Percentiles rank a stretch among this genome's conserved stretches.
These are phyloP conservation scores for Drosophila greeni DNA, from an alignment of 2,888 invertebrate genomes.

Conservation along the genomic window DNA sequence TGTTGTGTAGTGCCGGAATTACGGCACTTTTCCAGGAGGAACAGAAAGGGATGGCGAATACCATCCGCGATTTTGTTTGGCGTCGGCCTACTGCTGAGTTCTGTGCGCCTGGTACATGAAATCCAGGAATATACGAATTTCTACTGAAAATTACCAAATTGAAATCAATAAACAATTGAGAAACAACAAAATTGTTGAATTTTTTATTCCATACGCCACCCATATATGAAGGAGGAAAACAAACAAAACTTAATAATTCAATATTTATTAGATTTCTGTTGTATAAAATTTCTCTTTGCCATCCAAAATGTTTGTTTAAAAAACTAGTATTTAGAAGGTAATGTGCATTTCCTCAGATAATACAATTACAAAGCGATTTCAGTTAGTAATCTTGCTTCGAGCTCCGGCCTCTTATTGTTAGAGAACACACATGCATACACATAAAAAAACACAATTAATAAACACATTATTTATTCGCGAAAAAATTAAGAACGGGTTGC, in stretches of 20 bases:
- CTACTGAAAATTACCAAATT: no score
- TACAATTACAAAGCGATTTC: slow-evolving; percentile 57
- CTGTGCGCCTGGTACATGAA: no score
- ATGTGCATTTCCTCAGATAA: slow-evolving; percentile 69
- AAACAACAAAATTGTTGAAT: no score
- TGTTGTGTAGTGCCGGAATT: no score
- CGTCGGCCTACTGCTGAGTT: no score
- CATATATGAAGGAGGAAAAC: neutral
- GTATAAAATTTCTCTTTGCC: slow-evolving; percentile 38
- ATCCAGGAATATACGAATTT: no score
- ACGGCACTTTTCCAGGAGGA: no score
- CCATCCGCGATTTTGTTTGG: no score
- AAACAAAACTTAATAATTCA: slow-evolving; percentile 6
- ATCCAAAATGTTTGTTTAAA: slow-evolving; percentile 25
- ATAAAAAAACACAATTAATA: slow-evolving; percentile 56
- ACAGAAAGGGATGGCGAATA: no score
- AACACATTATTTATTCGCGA: slow-evolving; percentile 62
- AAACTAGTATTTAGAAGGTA: slow-evolving; percentile 32
- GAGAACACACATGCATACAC: slow-evolving; percentile 55
- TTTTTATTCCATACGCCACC: no score
- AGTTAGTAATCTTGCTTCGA: slow-evolving; percentile 65
- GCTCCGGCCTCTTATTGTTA: slow-evolving; percentile 60
- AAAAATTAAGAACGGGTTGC: slow-evolving; percentile 28
- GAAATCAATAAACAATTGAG: no score
- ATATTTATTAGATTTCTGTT: slow-evolving; percentile 37